A percentile compares a stretch with the other conserved stretches of the same genome.
Conservation (phyloP, 2,113 vertebrate genomes). For the Arenaria interpres region DNA sequence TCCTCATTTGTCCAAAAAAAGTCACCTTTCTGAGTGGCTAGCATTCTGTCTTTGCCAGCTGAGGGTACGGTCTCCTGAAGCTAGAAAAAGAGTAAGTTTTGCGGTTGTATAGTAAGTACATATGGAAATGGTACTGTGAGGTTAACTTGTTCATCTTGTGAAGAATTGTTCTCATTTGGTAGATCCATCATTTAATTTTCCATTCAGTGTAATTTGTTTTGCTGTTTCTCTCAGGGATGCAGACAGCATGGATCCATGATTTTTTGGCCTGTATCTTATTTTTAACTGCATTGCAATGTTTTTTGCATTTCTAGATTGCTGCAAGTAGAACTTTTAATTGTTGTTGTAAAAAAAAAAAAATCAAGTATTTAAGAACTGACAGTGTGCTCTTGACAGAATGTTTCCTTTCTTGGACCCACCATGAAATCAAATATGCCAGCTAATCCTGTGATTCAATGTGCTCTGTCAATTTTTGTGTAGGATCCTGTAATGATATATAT, state of each 20-base stretch:
- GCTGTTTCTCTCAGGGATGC: not conserved
- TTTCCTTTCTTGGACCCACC: not conserved
- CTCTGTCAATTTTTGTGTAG: not conserved
- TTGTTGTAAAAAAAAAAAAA: not conserved
- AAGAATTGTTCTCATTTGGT: not conserved
- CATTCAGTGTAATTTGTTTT: not conserved
- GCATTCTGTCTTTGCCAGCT: slow-evolving; percentile 58
- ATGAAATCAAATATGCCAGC: not conserved
- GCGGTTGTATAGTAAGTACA: not conserved
- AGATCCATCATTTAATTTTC: not conserved
- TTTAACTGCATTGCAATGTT: not conserved
- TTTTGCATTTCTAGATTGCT: not conserved
- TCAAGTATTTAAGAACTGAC: not conserved
- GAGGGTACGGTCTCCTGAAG: slow-evolving; percentile 32
- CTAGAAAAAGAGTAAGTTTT: not conserved
- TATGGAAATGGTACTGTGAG: not conserved
- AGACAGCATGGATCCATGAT: not conserved
- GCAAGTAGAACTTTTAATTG: not conserved
- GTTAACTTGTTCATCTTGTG: slow-evolving; percentile 17
- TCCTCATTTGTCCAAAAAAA: slow-evolving; percentile 75
- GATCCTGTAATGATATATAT: not conserved
- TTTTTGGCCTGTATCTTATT: not conserved
- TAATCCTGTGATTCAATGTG: not conserved
- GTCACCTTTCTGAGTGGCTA: slow-evolving; percentile 71
- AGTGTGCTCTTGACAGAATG: not conserved